Evolutionary conservation across 2,797 vertebrate genomes (phyloP).

Genomic region (Gouania willdenowi): DNA sequence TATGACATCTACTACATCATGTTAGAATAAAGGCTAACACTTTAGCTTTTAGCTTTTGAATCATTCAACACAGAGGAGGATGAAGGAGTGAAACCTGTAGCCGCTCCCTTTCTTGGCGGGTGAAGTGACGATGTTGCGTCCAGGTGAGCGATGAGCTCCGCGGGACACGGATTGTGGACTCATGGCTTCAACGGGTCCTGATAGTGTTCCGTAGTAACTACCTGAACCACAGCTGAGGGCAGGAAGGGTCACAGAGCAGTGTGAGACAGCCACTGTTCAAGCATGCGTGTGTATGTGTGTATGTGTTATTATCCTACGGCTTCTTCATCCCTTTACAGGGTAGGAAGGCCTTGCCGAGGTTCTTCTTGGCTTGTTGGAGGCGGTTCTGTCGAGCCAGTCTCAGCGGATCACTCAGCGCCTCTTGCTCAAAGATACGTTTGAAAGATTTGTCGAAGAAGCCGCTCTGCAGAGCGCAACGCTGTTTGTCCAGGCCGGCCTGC

Average conservation of each 20-base stretch:
- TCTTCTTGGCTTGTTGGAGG: slow-evolving; percentile 81
- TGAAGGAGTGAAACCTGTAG: slow-evolving; percentile 72
- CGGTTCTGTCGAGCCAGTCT: slow-evolving; percentile 73
- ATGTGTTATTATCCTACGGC: slow-evolving; percentile 72
- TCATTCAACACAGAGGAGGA: too few relatives aligned
- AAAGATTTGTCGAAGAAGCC: slow-evolving; percentile 84
- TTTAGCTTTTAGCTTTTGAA: too few relatives aligned
- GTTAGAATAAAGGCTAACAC: too few relatives aligned
- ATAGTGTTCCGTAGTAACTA: slow-evolving; percentile 84
- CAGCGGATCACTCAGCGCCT: slow-evolving; percentile 75
- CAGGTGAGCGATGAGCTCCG: slow-evolving; percentile 64
- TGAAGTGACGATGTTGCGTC: slow-evolving; percentile 84
- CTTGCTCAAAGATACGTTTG: slow-evolving; percentile 78
- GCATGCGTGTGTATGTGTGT: background rate
- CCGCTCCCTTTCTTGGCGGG: slow-evolving; percentile 86
- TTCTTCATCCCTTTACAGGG: slow-evolving; percentile 79
- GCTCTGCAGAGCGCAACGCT: slow-evolving; percentile 73
- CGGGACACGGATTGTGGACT: slow-evolving; percentile 64
- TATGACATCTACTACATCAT: too few relatives aligned
- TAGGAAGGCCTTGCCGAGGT: slow-evolving; percentile 81
- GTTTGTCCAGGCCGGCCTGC: slow-evolving; percentile 68
- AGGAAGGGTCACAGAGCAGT: too few relatives aligned
- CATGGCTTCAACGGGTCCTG: slow-evolving; percentile 77
- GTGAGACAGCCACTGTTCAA: background rate
- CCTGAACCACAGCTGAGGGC: slow-evolving; percentile 78